These are phyloP conservation scores for Epirrhoe alternata DNA, from an alignment of 2,888 invertebrate genomes.

Conservation along the genomic window DNA sequence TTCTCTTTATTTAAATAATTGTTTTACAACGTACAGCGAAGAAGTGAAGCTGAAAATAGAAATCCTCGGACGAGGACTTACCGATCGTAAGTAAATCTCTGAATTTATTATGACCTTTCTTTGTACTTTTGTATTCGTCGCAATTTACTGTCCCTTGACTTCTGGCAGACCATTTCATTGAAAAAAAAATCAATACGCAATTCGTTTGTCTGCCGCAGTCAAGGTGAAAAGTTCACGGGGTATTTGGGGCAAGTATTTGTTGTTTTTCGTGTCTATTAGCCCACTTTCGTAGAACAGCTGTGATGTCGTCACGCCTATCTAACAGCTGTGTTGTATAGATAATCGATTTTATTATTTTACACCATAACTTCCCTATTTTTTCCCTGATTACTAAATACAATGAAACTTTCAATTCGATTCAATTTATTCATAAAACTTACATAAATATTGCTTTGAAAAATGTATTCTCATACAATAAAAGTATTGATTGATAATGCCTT, in stretches of 20 bases:
- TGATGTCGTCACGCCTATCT: slow-evolving; percentile 68
- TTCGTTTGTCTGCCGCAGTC: slow-evolving; percentile 15
- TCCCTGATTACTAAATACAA: background rate
- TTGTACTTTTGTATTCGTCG: slow-evolving; percentile 66
- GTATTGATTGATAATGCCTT: too few relatives aligned
- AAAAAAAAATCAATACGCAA: slow-evolving; percentile 16
- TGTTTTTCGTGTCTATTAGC: slow-evolving; percentile 39
- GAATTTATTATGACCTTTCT: slow-evolving; percentile 66
- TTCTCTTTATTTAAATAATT: slow-evolving; percentile 53
- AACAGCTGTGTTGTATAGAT: slow-evolving; percentile 49
- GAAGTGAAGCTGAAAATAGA: slow-evolving; percentile 32
- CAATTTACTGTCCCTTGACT: slow-evolving; percentile 44
- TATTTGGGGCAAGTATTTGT: slow-evolving; percentile 35
- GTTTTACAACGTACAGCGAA: slow-evolving; percentile 35
- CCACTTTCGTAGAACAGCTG: slow-evolving; percentile 79
- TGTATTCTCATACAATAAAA: too few relatives aligned
- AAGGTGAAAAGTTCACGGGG: slow-evolving; percentile 15
- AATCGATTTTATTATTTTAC: background rate
- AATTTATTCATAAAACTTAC: too few relatives aligned
- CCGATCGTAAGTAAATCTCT: slow-evolving; percentile 54
- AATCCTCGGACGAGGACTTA: slow-evolving; percentile 24
- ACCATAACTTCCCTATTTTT: background rate
- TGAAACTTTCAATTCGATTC: too few relatives aligned
- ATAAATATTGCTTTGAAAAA: too few relatives aligned
- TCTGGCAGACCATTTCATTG: slow-evolving; percentile 10